Percentiles rank a stretch among this genome's conserved stretches.
phyloP scores from a whole-genome alignment of 2,888 invertebrate species.

The Agrilus biguttatus region DNA sequence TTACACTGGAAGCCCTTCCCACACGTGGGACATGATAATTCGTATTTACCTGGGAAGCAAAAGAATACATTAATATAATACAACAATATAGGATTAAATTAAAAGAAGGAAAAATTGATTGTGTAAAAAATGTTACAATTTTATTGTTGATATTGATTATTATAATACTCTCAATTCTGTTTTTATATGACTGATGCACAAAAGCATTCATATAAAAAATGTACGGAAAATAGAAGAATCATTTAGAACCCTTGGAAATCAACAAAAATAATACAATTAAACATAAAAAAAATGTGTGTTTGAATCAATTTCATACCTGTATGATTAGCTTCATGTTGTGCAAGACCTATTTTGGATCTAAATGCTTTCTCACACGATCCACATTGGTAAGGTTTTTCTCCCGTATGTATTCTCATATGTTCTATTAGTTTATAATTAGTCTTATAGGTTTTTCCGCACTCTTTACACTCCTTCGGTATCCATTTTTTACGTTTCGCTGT shows the following conservation, averaged over 20 bases:
- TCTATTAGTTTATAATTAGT: conserved; percentile 45
- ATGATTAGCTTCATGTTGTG: conserved; percentile 45
- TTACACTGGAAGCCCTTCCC: conserved; percentile 47
- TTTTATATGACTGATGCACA: too few relatives aligned
- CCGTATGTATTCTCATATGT: conserved; percentile 45
- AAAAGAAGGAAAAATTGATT: not conserved
- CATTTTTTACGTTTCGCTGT: conserved; percentile 21
- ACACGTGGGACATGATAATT: conserved; percentile 40
- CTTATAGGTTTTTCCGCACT: conserved; percentile 42
- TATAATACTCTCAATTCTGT: too few relatives aligned
- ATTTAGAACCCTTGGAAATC: too few relatives aligned
- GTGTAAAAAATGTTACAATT: too few relatives aligned
- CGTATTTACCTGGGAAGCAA: conserved; percentile 33
- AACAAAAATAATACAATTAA: too few relatives aligned
- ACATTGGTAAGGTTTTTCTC: conserved; percentile 44
- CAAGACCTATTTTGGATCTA: conserved; percentile 43
- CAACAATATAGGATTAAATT: not conserved
- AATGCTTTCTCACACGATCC: conserved; percentile 41
- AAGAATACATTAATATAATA: not conserved
- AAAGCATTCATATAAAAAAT: too few relatives aligned
- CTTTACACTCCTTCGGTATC: conserved; percentile 37
- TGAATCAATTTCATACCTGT: conserved; percentile 24
- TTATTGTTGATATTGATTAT: too few relatives aligned
- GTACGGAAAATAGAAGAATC: not conserved
- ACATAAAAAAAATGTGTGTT: not conserved